Evolutionary conservation across 2,113 vertebrate genomes (phyloP).

Genomic region (Emydocephalus ijimae): DNA sequence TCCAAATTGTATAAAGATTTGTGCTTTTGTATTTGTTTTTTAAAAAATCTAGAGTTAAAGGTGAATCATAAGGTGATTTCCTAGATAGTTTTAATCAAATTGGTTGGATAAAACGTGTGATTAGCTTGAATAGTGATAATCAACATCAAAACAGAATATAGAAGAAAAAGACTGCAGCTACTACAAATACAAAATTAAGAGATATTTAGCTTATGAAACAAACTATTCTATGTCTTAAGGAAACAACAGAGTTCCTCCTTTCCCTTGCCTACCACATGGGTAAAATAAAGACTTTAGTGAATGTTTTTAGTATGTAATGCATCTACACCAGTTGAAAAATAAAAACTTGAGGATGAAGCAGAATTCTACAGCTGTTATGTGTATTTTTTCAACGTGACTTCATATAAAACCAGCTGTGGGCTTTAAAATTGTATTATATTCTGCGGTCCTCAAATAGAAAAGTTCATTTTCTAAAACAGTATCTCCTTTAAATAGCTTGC

Average conservation of each 20-base stretch:
- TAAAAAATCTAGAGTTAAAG: not conserved
- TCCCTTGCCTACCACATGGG: not conserved
- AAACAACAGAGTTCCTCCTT: not conserved
- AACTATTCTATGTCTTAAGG: constrained; percentile 1
- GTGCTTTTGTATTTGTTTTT: not conserved
- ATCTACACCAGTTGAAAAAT: constrained; percentile 36
- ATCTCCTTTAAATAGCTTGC: constrained; percentile 50
- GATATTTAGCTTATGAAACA: constrained; percentile 22
- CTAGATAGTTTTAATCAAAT: not conserved
- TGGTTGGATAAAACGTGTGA: not conserved
- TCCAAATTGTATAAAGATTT: not conserved
- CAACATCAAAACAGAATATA: not conserved
- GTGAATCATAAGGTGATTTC: not conserved
- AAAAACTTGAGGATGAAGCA: constrained; percentile 19
- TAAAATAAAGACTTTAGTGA: not conserved
- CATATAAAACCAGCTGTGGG: constrained; percentile 54
- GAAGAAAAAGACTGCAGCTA: not conserved
- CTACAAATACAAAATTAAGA: constrained; percentile 17
- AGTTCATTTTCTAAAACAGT: constrained; percentile 29
- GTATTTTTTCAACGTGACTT: constrained; percentile 42
- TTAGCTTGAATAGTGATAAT: not conserved
- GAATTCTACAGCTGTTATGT: constrained; percentile 7
- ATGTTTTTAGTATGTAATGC: not conserved
- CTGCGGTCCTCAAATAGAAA: constrained; percentile 33
- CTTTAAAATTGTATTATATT: constrained; percentile 36